Percentiles rank a stretch among this genome's conserved stretches.
These are phyloP conservation scores for Thereva unica DNA, from an alignment of 2,888 invertebrate genomes.

Conservation along the genomic window DNA sequence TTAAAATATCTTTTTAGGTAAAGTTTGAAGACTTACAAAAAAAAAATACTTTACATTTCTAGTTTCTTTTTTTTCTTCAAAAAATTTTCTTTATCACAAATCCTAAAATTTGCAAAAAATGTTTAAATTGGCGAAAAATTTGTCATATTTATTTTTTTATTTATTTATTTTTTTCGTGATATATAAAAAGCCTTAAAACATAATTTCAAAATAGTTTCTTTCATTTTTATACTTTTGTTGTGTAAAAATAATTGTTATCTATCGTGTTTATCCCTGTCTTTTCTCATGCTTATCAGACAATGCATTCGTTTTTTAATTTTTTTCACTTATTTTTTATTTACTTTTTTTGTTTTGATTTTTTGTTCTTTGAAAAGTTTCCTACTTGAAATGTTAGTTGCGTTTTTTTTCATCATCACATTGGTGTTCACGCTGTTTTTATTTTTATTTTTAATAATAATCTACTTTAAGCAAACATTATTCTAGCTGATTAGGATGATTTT, in stretches of 20 bases:
- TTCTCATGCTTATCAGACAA: background rate
- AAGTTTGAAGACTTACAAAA: too few species aligned
- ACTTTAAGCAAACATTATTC: conserved; percentile 28
- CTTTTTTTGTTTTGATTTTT: conserved; percentile 12
- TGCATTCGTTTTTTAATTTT: background rate
- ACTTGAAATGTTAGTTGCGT: conserved; percentile 4
- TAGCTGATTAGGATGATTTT: conserved; percentile 9
- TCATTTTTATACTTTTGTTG: too few species aligned
- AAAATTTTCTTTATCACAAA: conserved; percentile 22
- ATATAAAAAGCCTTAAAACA: too few species aligned
- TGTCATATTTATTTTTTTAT: too few species aligned
- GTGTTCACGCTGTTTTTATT: conserved; percentile 17
- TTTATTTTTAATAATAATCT: conserved; percentile 9
- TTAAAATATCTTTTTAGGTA: too few species aligned
- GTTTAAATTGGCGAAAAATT: background rate
- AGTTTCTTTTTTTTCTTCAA: background rate
- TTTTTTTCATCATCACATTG: conserved; percentile 24
- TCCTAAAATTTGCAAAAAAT: conserved; percentile 18
- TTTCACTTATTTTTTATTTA: conserved; percentile 7
- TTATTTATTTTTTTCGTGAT: too few species aligned
- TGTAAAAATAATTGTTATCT: too few species aligned
- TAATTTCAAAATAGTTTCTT: too few species aligned
- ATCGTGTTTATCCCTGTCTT: conserved; percentile 13
- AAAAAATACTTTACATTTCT: background rate
- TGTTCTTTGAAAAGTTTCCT: too few species aligned